Conservation (phyloP, 2,113 vertebrate genomes). For the Murina feae region DNA sequence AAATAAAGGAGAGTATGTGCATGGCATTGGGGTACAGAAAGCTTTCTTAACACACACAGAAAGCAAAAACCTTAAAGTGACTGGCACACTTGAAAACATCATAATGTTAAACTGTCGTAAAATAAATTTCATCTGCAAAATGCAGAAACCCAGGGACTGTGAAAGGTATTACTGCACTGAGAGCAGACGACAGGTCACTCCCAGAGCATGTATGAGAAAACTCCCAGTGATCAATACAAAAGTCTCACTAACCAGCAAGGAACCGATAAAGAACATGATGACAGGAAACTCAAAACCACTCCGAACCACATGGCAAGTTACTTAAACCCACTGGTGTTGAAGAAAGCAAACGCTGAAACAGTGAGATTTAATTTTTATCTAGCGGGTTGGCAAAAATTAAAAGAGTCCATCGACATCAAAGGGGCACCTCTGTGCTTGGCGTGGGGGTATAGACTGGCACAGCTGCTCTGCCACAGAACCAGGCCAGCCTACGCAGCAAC, state of each 20-base stretch:
- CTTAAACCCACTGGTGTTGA: background rate
- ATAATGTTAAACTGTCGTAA: background rate
- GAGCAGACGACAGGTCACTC: background rate
- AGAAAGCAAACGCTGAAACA: background rate
- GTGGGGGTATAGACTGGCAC: background rate
- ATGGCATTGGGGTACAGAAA: background rate
- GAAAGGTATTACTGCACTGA: background rate
- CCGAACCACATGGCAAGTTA: background rate
- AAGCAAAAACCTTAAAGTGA: background rate
- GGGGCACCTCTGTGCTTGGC: background rate
- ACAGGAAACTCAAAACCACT: background rate
- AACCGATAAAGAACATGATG: background rate
- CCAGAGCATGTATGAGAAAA: background rate
- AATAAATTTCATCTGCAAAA: background rate
- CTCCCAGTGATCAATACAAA: background rate
- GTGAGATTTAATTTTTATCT: background rate
- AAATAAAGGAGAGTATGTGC: background rate
- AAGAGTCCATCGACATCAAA: background rate
- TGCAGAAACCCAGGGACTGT: background rate
- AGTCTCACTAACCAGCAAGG: background rate
- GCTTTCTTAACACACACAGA: background rate
- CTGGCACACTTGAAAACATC: background rate
- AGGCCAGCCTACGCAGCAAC: background rate
- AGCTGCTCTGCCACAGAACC: background rate
- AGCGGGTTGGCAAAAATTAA: background rate